A percentile compares a stretch with the other conserved stretches of the same genome.
These are phyloP conservation scores for Dendrolimus houi DNA, from an alignment of 2,888 invertebrate species.

Conservation along the genomic window DNA sequence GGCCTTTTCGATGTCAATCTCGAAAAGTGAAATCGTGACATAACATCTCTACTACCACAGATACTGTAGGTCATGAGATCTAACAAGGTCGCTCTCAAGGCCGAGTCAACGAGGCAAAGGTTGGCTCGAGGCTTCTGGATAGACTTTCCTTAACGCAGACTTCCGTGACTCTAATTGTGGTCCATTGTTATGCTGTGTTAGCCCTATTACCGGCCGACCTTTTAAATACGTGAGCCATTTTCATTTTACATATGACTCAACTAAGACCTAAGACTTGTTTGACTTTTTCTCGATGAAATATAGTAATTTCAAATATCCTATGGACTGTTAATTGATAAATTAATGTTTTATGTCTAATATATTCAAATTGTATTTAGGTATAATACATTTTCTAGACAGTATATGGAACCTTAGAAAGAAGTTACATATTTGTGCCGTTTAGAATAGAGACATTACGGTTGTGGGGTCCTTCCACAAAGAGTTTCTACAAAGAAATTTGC, in stretches of 20 bases:
- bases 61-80: conserved; percentile 5
- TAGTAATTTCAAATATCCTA: background rate
- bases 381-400: too few species aligned
- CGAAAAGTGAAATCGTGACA: conserved; percentile 3
- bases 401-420: too few species aligned
- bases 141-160: conserved; percentile 50
- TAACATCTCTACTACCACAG: background rate
- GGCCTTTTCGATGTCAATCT: background rate
- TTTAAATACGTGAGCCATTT: conserved; percentile 21
- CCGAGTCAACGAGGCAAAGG: conserved; percentile 37
- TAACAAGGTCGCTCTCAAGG: conserved; percentile 35
- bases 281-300: background rate
- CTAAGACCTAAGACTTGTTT: conserved; percentile 7
- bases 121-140: conserved; percentile 33
- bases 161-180: conserved; percentile 37
- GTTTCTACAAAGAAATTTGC: too few species aligned
- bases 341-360: too few species aligned
- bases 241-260: background rate
- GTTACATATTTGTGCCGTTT: too few species aligned
- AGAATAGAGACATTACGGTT: too few species aligned
- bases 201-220: conserved; percentile 26
- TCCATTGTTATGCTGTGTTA: conserved; percentile 34
- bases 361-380: too few species aligned
- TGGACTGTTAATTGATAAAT: background rate
- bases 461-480: too few species aligned